These are phyloP conservation scores for Cyclina sinensis DNA, from an alignment of 1,140 invertebrate species.

Conservation along the genomic window DNA sequence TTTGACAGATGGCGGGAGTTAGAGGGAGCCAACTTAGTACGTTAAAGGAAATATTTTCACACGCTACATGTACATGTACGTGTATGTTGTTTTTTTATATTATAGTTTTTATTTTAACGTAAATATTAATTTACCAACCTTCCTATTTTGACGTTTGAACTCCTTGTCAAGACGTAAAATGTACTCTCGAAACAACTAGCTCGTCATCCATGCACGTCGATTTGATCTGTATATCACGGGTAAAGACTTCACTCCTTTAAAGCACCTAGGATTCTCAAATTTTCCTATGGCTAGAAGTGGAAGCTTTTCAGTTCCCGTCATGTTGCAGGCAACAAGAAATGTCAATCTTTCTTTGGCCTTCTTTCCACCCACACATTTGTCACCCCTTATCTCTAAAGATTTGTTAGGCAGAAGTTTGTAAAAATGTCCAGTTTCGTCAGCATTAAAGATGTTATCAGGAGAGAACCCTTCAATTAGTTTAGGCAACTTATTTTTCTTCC, in stretches of 20 bases:
- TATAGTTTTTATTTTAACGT: neutral
- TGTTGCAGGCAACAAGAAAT: conserved; percentile 85
- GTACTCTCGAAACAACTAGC: conserved; percentile 75
- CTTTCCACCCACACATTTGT: conserved; percentile 78
- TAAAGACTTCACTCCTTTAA: conserved; percentile 85
- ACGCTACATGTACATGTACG: too few species aligned
- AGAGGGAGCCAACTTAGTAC: too few species aligned
- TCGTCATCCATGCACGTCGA: conserved; percentile 87
- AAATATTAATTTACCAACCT: neutral
- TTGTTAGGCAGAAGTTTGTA: conserved; percentile 20
- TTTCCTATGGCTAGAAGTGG: conserved; percentile 57
- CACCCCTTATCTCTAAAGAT: conserved; percentile 13
- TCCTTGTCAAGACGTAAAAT: neutral
- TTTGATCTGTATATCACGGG: conserved; percentile 85
- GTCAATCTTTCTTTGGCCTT: conserved; percentile 86
- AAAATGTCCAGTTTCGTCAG: conserved; percentile 10
- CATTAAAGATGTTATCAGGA: conserved; percentile 28
- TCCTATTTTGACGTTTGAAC: neutral
- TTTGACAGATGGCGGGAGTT: too few species aligned
- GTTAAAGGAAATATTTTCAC: too few species aligned
- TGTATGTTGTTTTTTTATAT: too few species aligned
- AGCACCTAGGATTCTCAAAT: conserved; percentile 86
- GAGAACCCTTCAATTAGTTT: conserved; percentile 21
- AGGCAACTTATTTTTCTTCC: neutral
- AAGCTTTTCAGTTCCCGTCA: conserved; percentile 76